Conservation (phyloP, 2,888 invertebrate genomes). For the Cancer borealis region DNA sequence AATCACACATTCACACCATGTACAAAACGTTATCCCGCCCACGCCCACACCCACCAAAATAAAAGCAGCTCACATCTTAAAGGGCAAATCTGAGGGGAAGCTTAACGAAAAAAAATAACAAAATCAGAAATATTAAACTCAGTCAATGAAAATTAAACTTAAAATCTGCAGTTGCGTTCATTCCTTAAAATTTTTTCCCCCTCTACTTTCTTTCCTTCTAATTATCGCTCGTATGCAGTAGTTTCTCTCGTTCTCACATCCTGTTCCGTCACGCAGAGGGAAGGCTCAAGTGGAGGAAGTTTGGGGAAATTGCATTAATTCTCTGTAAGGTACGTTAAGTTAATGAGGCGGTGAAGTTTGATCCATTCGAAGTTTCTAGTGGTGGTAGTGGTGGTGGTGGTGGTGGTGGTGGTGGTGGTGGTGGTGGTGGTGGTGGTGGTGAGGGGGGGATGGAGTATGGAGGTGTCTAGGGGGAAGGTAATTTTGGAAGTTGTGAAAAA, state of each 20-base stretch:
- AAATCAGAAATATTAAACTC: neutral
- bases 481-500: neutral
- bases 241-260: neutral
- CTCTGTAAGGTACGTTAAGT: neutral
- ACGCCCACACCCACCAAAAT: neutral
- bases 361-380: neutral
- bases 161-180: neutral
- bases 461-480: neutral
- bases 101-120: neutral
- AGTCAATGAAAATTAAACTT: neutral
- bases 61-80: neutral
- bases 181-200: neutral
- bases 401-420: neutral
- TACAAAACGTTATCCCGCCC: neutral
- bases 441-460: neutral
- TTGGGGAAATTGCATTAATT: neutral
- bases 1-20: neutral
- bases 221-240: constrained; percentile 20
- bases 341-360: neutral
- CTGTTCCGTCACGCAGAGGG: neutral
- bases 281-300: neutral
- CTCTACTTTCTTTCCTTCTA: neutral
- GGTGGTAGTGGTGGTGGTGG: neutral
- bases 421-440: neutral
- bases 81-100: neutral